Evolutionary conservation across 2,113 vertebrate genomes (phyloP).

Genomic region (Ctenodactylus gundi): DNA sequence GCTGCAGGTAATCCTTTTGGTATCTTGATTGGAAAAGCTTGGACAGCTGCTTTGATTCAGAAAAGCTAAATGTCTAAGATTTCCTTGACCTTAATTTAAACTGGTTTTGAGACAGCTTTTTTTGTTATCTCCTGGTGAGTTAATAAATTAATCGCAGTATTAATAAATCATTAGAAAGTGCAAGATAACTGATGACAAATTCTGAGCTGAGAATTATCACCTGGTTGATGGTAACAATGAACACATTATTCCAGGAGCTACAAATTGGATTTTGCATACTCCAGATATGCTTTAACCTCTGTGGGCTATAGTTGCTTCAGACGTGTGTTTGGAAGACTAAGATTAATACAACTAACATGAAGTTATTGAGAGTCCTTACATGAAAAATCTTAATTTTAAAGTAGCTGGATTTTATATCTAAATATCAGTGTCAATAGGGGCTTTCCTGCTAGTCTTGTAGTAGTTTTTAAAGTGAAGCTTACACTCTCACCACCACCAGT

Average conservation of each 20-base stretch:
- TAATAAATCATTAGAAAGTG: constrained; percentile 71
- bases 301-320: neutral
- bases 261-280: constrained; percentile 12
- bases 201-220: constrained; percentile 68
- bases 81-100: constrained; percentile 73
- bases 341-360: neutral
- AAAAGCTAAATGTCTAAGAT: constrained; percentile 62
- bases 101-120: constrained; percentile 59
- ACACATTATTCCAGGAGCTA: constrained; percentile 30
- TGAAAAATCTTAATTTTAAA: constrained; percentile 20
- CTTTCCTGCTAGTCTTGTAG: neutral
- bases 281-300: neutral
- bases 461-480: constrained; percentile 4
- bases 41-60: constrained; percentile 71
- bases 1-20: neutral
- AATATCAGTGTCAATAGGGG: neutral
- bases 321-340: neutral
- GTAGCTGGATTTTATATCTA: neutral
- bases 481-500: neutral
- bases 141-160: constrained; percentile 67
- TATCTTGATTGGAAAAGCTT: constrained; percentile 58
- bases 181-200: constrained; percentile 46
- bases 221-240: constrained; percentile 43
- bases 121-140: constrained; percentile 54
- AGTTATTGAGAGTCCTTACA: neutral